Conservation (phyloP, 2,888 invertebrate genomes). For the Frankliniella intonsa region DNA sequence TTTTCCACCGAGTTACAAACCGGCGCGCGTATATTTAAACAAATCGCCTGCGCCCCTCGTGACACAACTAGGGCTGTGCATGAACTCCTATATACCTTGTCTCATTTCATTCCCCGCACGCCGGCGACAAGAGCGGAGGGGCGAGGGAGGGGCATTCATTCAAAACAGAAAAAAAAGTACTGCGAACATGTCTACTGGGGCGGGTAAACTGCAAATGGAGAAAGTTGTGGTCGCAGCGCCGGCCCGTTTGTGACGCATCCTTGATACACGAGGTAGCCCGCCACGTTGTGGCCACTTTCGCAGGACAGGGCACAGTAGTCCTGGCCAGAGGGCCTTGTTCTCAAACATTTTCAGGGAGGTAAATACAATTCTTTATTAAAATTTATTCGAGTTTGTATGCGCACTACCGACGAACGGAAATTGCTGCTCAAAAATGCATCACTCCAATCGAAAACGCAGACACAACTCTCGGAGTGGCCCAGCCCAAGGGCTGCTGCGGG, state of each 20-base stretch:
- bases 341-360: not conserved
- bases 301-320: too few relatives aligned
- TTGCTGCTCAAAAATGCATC: slow-evolving; percentile 24
- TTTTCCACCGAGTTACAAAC: too few relatives aligned
- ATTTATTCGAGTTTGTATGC: not conserved
- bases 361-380: not conserved
- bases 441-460: not conserved
- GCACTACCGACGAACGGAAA: slow-evolving; percentile 3
- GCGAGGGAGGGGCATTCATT: not conserved
- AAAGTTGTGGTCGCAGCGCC: not conserved
- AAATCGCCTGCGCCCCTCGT: too few relatives aligned
- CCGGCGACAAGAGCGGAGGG: not conserved
- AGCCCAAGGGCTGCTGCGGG: too few relatives aligned
- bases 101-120: not conserved
- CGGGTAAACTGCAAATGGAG: slow-evolving; percentile 20
- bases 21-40: too few relatives aligned
- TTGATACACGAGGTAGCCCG: not conserved
- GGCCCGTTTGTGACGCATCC: not conserved
- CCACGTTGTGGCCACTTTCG: too few relatives aligned
- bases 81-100: not conserved
- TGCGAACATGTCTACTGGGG: not conserved
- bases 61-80: too few relatives aligned
- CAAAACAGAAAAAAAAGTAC: not conserved
- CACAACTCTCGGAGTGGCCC: not conserved
- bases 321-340: too few relatives aligned